Evolutionary conservation across 2,888 invertebrate genomes (phyloP), one percentile per base, ranked within the genome.

Genomic region (Morpho helenor): DNA sequence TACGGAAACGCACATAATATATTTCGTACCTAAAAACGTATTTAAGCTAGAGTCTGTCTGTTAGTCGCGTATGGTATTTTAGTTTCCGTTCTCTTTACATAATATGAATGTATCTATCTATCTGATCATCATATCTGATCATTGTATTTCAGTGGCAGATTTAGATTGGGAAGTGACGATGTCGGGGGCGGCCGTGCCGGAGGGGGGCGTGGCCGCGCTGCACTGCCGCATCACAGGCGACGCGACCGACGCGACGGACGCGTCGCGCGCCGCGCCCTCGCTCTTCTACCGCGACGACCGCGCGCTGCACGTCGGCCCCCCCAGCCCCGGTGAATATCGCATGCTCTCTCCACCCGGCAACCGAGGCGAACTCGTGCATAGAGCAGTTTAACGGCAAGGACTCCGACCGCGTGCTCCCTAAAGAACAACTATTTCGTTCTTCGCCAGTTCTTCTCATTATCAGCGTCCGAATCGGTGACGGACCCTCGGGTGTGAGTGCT

Each of bases 311-410:
- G 55, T 78, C 8, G 74, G 91, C 47, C 88, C 92, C 62, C 95
- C 95, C 70, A 88, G 92, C 0, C 91, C 93, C 67, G 92, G 93
- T 64, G 80, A 83, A 60, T 42, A 46, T 43, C 7, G n/a, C 7
- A 3, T 43, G 43, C 42, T 42, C 42, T 42, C 42, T 42, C 42
- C 42, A 8, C 42, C 8, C 42, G 42, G 7, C 8, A 7, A 7
- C 7, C 16, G 16, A 16, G 1, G 16, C 16, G 16, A 16, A 2
- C 16, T 16, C 16, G 16, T 16, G 16, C 16, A 16, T 16, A 1
- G 16, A 16, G 16, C 16, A 16, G 16, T 16, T 16, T 16, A 16
- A 16, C 16, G 16, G 16, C 16, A 16, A 16, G 16, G 16, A 16
- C 16, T 16, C 16, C 16, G 16, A 1, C 16, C 16, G 16, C 16